Base-by-base conservation (phyloP, 1,140 invertebrate species). In the Marisa cornuarietis region DNA sequence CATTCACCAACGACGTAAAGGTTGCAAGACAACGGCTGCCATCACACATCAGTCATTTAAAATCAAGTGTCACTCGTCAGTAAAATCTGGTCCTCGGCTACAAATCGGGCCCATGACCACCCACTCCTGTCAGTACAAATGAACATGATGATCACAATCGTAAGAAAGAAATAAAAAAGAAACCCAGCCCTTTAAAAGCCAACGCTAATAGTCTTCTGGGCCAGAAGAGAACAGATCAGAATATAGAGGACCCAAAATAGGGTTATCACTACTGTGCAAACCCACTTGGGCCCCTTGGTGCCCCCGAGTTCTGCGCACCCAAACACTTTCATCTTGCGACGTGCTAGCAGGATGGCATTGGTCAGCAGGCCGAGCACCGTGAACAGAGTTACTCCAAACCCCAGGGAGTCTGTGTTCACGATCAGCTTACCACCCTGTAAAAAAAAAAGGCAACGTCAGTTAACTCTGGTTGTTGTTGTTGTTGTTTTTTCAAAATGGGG, bases 261-360 rank as follows among this genome's bases (percentile, higher is more conserved):
- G 24, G 93, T 78, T 16, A 93, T 84, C 79, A 92, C 82, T 9
- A 89, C 76, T 8, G 87, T 90, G n/a, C 89, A 88, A 0, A 88
- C 51, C 73, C 88, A 90, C 81, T 92, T 92, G 3, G 88, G 71
- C 9, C 81, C 79, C 9, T 76, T 81, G 18, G 92, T 91, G 22
- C 93, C 94, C 26, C 94, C 94, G 6, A 94, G 89, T 88, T 94
- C 94, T 20, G 91, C 93, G 74, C 91, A 91, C n/a, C 93, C 93
- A 84, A 93, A 93, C 16, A 90, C 51, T 2, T 81, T 73, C 24
- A 93, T 42, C 65, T 77, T 80, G 31, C 89, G 91, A 79, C 93
- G 86, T 8, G 91, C 26, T 20, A 94, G 78, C 0, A 94, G 83
- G 8, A 94, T 52, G 0, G 83, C 77, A 13, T 94, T 89, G 51